A percentile compares a stretch with the other conserved stretches of the same genome.
These are phyloP conservation scores for Platanista minor DNA, from an alignment of 2,113 vertebrate genomes.

Conservation along the genomic window DNA sequence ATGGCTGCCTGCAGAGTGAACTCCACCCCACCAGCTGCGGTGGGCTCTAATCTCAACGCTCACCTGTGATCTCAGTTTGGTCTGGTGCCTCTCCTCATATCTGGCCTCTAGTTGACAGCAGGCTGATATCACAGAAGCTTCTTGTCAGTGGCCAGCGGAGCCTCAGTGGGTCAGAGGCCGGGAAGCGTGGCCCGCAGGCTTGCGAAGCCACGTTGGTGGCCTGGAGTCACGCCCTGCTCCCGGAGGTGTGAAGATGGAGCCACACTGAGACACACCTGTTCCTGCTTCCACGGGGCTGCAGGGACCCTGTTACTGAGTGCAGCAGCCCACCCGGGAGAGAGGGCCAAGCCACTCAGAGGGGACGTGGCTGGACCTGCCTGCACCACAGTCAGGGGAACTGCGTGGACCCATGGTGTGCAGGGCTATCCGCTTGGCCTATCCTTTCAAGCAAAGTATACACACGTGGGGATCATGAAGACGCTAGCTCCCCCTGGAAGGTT, in stretches of 20 bases:
- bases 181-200: background rate
- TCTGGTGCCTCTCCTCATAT: accelerated
- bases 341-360: background rate
- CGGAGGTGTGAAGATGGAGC: accelerated
- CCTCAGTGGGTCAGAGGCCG: accelerated
- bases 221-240: accelerated
- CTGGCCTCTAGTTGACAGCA: background rate
- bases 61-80: accelerated
- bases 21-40: accelerated
- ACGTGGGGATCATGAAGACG: accelerated
- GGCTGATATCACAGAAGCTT: too few relatives aligned
- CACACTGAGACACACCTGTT: accelerated
- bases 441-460: accelerated
- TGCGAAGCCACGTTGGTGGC: accelerated
- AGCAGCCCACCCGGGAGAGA: background rate
- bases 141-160: accelerated
- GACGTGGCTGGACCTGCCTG: accelerated
- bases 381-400: accelerated
- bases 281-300: accelerated
- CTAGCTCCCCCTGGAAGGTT: accelerated
- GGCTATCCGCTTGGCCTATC: accelerated
- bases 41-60: background rate
- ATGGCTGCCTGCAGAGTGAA: accelerated
- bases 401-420: accelerated
- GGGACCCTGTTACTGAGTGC: accelerated